Percentiles rank a stretch among this genome's conserved stretches.
These are phyloP conservation scores for Drepana arcuata DNA, from an alignment of 1,140 invertebrate genomes.

Conservation along the genomic window DNA sequence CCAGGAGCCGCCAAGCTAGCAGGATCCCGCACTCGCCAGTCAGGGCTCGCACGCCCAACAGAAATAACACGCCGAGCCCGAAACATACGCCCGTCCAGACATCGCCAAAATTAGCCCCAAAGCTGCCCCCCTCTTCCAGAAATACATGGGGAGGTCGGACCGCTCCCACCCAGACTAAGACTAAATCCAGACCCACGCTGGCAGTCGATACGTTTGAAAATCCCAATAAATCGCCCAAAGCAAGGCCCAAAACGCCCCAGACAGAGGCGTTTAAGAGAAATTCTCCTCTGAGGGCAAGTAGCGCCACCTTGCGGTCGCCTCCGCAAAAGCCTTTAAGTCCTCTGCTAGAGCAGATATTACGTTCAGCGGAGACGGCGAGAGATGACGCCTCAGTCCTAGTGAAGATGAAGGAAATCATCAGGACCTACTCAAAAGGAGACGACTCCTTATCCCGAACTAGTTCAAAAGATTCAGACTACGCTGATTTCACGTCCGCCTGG, in stretches of 20 bases:
- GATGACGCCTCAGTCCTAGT: constrained; percentile 79
- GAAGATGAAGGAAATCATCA: constrained; percentile 80
- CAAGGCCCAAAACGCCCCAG: constrained; percentile 39
- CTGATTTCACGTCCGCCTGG: constrained; percentile 81
- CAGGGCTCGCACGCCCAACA: constrained; percentile 57
- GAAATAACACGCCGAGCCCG: constrained; percentile 58
- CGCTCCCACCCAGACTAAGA: constrained; percentile 45
- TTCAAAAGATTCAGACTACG: constrained; percentile 74
- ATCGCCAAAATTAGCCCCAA: constrained; percentile 54
- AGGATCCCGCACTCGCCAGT: constrained; percentile 58
- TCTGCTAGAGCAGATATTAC: constrained; percentile 79
- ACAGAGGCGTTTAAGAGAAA: constrained; percentile 74
- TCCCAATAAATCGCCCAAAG: constrained; percentile 65
- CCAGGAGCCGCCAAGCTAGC: constrained; percentile 42
- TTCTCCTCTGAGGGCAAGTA: constrained; percentile 75
- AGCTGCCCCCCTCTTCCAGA: constrained; percentile 57
- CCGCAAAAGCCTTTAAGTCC: constrained; percentile 74
- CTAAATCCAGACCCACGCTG: constrained; percentile 74
- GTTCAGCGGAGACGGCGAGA: constrained; percentile 78
- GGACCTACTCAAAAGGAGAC: constrained; percentile 75
- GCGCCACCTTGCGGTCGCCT: constrained; percentile 73
- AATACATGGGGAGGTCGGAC: constrained; percentile 82
- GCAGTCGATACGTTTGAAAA: constrained; percentile 79
- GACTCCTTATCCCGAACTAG: constrained; percentile 60
- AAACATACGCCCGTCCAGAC: constrained; percentile 47